Percentiles rank a stretch among this genome's conserved stretches.
Conservation (phyloP, 1,140 invertebrate species). For the Luehdorfia chinensis region DNA sequence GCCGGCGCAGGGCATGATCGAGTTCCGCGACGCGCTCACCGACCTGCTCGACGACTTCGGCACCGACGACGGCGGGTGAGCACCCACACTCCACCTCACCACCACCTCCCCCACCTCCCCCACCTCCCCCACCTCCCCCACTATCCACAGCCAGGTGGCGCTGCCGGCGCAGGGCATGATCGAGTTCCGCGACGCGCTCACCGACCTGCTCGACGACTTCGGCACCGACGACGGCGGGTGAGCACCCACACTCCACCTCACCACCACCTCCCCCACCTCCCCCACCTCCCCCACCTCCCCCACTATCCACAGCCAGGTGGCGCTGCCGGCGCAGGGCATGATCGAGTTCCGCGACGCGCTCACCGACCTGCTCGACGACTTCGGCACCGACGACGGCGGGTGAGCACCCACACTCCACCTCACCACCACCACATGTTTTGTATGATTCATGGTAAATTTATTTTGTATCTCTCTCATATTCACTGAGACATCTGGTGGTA, state of each 20-base stretch:
- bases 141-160: slow-evolving; percentile 91
- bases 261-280: too few species aligned
- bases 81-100: too few species aligned
- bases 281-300: too few species aligned
- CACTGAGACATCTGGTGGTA: too few species aligned
- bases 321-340: slow-evolving; percentile 98
- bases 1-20: slow-evolving; percentile 98
- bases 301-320: slow-evolving; percentile 89
- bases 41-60: slow-evolving; percentile 98
- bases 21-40: slow-evolving; percentile 97
- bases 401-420: slow-evolving; percentile 26
- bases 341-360: slow-evolving; percentile 98
- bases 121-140: too few species aligned
- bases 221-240: slow-evolving; percentile 94
- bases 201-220: slow-evolving; percentile 97
- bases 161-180: slow-evolving; percentile 99
- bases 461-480: too few species aligned
- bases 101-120: too few species aligned
- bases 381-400: slow-evolving; percentile 96
- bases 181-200: slow-evolving; percentile 97
- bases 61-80: slow-evolving; percentile 91
- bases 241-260: slow-evolving; percentile 14
- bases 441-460: too few species aligned
- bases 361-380: slow-evolving; percentile 97
- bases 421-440: too few species aligned